Evolutionary conservation across 2,797 vertebrate genomes (phyloP).

Genomic region (Chrosomus eos): DNA sequence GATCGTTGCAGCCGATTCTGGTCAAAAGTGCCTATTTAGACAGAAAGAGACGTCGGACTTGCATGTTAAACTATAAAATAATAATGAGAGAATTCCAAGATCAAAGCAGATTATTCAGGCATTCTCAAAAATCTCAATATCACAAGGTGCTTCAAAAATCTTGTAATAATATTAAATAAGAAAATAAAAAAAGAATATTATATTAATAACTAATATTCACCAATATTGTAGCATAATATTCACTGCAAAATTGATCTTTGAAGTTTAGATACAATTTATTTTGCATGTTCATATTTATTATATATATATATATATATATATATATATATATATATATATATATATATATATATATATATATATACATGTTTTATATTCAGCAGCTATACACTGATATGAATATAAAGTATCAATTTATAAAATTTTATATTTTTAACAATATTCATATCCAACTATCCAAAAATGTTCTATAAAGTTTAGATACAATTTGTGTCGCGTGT

Average conservation of each 20-base stretch:
- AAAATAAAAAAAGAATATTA: too few relatives aligned
- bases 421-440: background rate
- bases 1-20: background rate
- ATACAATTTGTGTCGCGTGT: background rate
- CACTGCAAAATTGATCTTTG: background rate
- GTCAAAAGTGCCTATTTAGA: background rate
- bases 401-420: background rate
- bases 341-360: too few relatives aligned
- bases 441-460: background rate
- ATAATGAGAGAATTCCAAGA: too few relatives aligned
- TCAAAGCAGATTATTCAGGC: too few relatives aligned
- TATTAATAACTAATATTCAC: background rate
- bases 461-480: background rate
- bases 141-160: background rate
- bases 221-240: background rate
- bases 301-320: too few relatives aligned
- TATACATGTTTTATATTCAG: background rate
- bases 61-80: background rate
- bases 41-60: background rate
- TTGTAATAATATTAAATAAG: background rate
- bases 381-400: background rate
- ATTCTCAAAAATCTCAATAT: background rate
- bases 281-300: background rate
- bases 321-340: too few relatives aligned
- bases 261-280: background rate